Percentiles rank a stretch among this genome's conserved stretches.
Conservation (phyloP, 64 coral and sea anemone species). For the Pocillopora verrucosa region DNA sequence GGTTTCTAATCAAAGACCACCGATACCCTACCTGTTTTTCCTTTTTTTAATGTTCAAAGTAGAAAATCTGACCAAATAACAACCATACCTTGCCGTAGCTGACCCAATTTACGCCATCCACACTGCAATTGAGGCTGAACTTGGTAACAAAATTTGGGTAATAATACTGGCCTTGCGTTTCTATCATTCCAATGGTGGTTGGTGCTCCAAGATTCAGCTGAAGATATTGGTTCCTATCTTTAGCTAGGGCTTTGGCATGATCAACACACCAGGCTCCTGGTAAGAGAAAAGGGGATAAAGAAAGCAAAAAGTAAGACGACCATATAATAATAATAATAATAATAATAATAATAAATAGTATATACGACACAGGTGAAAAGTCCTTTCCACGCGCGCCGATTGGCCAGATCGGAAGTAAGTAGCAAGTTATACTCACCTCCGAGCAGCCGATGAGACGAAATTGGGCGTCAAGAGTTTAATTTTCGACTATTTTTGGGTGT, state of each 20-base stretch:
- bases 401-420: no score
- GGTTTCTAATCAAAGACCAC: neutral
- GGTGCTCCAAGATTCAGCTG: conserved; percentile 28
- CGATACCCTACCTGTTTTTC: neutral
- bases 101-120: conserved; percentile 22
- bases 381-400: no score
- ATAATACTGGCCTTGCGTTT: conserved; percentile 40
- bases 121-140: conserved; percentile 24
- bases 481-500: no score
- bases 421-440: no score
- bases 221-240: conserved; percentile 49
- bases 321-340: neutral
- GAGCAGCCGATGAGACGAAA: no score
- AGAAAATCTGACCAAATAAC: neutral
- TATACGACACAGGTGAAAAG: no score
- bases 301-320: neutral
- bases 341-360: neutral
- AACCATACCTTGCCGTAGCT: conserved; percentile 43
- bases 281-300: neutral
- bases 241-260: conserved; percentile 42
- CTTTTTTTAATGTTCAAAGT: neutral
- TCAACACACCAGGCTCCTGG: conserved; percentile 63
- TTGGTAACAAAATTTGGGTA: conserved; percentile 32
- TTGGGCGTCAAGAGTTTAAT: no score
- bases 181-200: conserved; percentile 35